Evolutionary conservation across 1,140 invertebrate species (phyloP), one percentile per base, ranked within the genome.

Genomic region (Aculops lycopersici): DNA sequence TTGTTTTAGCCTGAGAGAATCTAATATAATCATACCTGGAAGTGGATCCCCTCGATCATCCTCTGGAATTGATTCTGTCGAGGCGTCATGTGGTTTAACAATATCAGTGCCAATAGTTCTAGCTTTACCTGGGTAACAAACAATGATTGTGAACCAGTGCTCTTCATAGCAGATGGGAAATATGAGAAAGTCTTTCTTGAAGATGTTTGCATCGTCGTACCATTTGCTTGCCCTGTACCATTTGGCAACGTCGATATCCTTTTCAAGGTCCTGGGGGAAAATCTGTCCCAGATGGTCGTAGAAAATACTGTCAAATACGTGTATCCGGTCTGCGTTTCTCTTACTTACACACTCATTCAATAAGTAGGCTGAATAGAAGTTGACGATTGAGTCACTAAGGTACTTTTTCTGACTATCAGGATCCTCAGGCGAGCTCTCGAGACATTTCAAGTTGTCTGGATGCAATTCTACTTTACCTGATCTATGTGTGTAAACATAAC

Each of bases 101-200:
- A 31, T n/a, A 14, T 16, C 4, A 36, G 18, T 12, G 15, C 4
- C 4, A 15, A 31, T 0, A 21, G 36, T 39, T 1, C 19, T 20
- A 15, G 84, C 24, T 8, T 31, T 8, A 31, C 8, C 24, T 8
- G 8, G 81, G 56, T 75, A 92, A 58, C 84, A 94, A 39, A 95
- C 79, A 36, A 95, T 81, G 2, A 81, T 84, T 45, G 95, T 62
- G 59, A 86, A 94, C 88, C 88, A 97, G 64, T 97, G 88, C 20
- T 64, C 62, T 49, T 81, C 77, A 64, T 94, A 81, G 64, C 92
- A 90, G 35, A 95, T 90, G 46, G 88, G 86, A 54, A 97, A 74
- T 47, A 97, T 68, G 40, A 97, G 70, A 55, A 75, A 95, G 56
- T 95, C 86, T 64, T 92, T 92, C 38, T 77, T 68, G 59, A 97